Evolutionary conservation across 2,113 vertebrate genomes (phyloP), one percentile per base, ranked within the genome.

Genomic region (Halcyon senegalensis): DNA sequence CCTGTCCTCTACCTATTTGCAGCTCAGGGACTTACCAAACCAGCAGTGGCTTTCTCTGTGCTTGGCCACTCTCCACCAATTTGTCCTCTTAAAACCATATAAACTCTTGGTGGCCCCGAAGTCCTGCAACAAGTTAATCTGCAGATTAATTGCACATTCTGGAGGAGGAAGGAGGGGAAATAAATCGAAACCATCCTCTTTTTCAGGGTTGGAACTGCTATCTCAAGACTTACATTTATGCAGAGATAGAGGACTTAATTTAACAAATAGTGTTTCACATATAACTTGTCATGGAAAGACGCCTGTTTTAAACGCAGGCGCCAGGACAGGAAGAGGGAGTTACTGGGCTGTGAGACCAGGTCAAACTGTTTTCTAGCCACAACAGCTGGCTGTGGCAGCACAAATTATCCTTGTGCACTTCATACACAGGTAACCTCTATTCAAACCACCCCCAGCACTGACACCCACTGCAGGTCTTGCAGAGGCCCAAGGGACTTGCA

Each of bases 401-500:
- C 56, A 78, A 50, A 43, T 50, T 16, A 56, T 16, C 60, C 28
- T 35, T n/a, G 9, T 48, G 56, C 7, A 41, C 31, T 74, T 84
- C 21, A n/a, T 9, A 6, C 41, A 80, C 8, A 25, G 5, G 15
- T 46, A 75, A 28, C 28, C 25, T 62, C 56, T 33, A 28, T 60
- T 76, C 72, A 62, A 8, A 93, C 76, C 23, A 69, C 7, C 10
- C 2, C 0, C 6, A 1, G 33, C 19, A 80, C 19, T 27, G 24
- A 62, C 53, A 24, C 10, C 50, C 58, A 30, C 9, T 72, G 24
- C 11, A 56, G 39, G 39, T 82, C 43, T 73, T 64, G 7, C 37
- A 79, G 46, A 53, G 13, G 16, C 46, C 43, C 2, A 1, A n/a
- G 7, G 15, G 13, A 59, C 62, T 63, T 63, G 31, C 0, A 0